A percentile compares a stretch with the other conserved stretches of the same genome.
These are phyloP conservation scores for Rhinophrynus dorsalis DNA, from an alignment of 2,797 vertebrate genomes.

Conservation along the genomic window DNA sequence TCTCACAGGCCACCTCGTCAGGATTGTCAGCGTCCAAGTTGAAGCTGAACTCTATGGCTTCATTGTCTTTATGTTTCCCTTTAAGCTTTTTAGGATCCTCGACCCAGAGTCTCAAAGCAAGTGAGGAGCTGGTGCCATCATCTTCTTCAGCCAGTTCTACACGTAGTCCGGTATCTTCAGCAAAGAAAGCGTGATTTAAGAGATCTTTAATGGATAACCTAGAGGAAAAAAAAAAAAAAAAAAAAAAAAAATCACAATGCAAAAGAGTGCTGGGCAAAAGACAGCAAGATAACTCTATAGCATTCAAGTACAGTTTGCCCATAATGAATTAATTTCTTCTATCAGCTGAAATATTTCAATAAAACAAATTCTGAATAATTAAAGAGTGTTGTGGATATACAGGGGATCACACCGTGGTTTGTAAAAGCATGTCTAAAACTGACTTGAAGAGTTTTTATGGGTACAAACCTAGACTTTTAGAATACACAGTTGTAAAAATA, in stretches of 20 bases:
- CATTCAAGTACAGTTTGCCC: no score
- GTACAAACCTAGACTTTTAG: no score
- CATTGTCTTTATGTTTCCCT: slow-evolving; percentile 97
- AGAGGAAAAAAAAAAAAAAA: background rate
- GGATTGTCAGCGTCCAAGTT: slow-evolving; percentile 87
- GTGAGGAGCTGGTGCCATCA: slow-evolving; percentile 73
- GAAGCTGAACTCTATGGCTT: slow-evolving; percentile 96
- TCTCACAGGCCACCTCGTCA: slow-evolving; percentile 91
- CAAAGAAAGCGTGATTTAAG: slow-evolving; percentile 88
- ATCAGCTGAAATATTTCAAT: no score
- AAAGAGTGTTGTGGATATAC: no score
- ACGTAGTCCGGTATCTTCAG: slow-evolving; percentile 91
- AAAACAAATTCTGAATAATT: no score
- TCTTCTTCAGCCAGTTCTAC: slow-evolving; percentile 93
- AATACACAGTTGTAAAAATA: no score
- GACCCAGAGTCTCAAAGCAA: slow-evolving; percentile 91
- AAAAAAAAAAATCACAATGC: no score
- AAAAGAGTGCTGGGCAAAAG: background rate
- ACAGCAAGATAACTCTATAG: background rate
- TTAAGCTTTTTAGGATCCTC: slow-evolving; percentile 95
- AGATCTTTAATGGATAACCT: slow-evolving; percentile 91
- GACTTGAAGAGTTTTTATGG: no score
- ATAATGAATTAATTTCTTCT: no score
- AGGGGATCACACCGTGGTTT: no score
- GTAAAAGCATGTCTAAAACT: no score